Base-by-base conservation (phyloP, 2,797 vertebrate species). In the Lateolabrax maculatus region DNA sequence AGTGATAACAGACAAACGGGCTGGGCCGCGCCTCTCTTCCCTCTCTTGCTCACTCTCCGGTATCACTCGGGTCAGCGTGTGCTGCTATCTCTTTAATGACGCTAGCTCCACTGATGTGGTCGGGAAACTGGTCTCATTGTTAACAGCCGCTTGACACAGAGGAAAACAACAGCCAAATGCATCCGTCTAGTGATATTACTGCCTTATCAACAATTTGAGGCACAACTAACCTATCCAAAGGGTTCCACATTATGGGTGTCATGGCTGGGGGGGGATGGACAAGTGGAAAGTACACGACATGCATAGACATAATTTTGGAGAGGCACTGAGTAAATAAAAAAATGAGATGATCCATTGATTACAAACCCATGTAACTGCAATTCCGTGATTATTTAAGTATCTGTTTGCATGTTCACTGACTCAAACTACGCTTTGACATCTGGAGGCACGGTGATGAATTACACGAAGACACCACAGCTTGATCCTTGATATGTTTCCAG, bases 1-100 rank as follows among this genome's bases (percentile, higher is more conserved):
- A 92, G 94, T 95, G 97, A 96, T 96, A 96, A 96, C 95, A 96
- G 97, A 96, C 94, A 96, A 92, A 95, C 90, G 94, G 61, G 62
- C 70, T 65, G 52, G 76, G 78, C 76, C 29, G 69, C 61, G 61
- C 75, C 92, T 92, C 93, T 92, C 95, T 94, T 95, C 94, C 81
- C 86, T 71, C 75, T 75, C 48, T 48, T 71, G 36, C 77, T 83
- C 81, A 37, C 75, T 83, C 71, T 75, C 58, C 25, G 37, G 81
- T 90, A 95, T 97, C 96, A 95, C 92, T 81, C 83, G 88, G 96
- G 97, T 97, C 96, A 97, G 89, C 75, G 76, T 90, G 94, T 84
- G 94, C 90, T 84, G 86, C 91, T 94, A 94, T 95, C 95, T 95
- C 95, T 96, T 95, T 97, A 95, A 96, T 96, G 96, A 96, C 93